phyloP scores from a whole-genome alignment of 2,888 invertebrate genomes.

The Torymus texanus region DNA sequence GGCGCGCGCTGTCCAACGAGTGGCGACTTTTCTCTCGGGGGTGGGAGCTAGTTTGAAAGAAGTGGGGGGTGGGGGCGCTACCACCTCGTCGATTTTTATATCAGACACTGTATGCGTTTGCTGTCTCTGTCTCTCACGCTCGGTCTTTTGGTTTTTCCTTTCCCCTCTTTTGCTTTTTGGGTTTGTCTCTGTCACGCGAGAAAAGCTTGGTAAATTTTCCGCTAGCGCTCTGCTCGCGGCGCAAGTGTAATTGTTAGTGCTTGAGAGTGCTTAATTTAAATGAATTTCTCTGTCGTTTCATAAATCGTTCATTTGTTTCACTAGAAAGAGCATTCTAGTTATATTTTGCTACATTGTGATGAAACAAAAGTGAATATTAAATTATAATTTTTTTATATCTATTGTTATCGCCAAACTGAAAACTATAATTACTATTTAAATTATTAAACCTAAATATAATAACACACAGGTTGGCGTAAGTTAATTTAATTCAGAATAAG shows the following conservation, averaged over 20 bases:
- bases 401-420: too few relatives aligned
- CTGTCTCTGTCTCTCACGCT: background rate
- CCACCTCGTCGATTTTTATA: constrained; percentile 33
- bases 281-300: constrained; percentile 7
- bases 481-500: too few relatives aligned
- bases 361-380: too few relatives aligned
- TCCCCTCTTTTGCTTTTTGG: constrained; percentile 3
- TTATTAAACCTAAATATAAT: too few relatives aligned
- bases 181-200: constrained; percentile 22
- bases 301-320: background rate
- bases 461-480: too few relatives aligned
- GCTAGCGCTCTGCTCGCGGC: constrained; percentile 13
- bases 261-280: constrained; percentile 1
- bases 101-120: background rate
- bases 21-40: background rate
- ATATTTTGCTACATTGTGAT: too few relatives aligned
- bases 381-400: too few relatives aligned
- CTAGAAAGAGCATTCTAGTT: too few relatives aligned
- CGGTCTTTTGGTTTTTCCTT: constrained; percentile 40
- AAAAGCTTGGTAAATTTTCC: constrained; percentile 46
- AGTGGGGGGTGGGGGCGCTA: constrained; percentile 4
- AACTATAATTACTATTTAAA: too few relatives aligned
- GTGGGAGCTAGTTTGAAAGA: background rate
- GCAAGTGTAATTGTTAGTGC: constrained; percentile 15
- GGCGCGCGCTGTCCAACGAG: constrained; percentile 58